Conservation (phyloP, 2,888 invertebrate genomes). For the Drosophila melanosoma region DNA sequence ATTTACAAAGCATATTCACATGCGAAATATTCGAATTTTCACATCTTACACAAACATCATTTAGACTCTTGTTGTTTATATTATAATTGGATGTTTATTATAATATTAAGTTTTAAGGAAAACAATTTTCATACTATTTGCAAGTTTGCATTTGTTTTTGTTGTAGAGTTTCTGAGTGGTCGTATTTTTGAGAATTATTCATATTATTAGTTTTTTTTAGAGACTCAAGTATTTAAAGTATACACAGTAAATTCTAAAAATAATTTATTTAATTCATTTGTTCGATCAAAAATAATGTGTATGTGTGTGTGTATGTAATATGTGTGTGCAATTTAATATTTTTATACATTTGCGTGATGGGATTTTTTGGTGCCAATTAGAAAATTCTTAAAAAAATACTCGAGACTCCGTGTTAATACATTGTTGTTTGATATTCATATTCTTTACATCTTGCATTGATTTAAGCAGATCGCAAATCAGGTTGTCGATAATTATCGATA, state of each 20-base stretch:
- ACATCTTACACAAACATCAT: conserved; percentile 34
- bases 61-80: conserved; percentile 34
- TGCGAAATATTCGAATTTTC: conserved; percentile 57
- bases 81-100: background rate
- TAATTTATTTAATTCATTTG: conserved; percentile 18
- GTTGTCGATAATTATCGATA: conserved; percentile 25
- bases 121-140: conserved; percentile 49
- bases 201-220: conserved; percentile 52
- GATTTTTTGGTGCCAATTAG: conserved; percentile 30
- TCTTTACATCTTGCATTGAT: conserved; percentile 45
- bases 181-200: conserved; percentile 73
- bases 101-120: conserved; percentile 18
- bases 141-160: conserved; percentile 55
- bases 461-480: conserved; percentile 14
- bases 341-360: conserved; percentile 10
- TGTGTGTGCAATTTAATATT: conserved; percentile 19
- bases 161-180: conserved; percentile 45
- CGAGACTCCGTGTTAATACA: conserved; percentile 75
- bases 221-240: conserved; percentile 73
- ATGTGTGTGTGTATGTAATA: background rate
- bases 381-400: conserved; percentile 68
- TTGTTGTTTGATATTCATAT: conserved; percentile 57
- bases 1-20: conserved; percentile 52
- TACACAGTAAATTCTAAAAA: conserved; percentile 20
- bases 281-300: conserved; percentile 6